Evolutionary conservation across 2,888 invertebrate genomes (phyloP), one percentile per base, ranked within the genome.

Genomic region (Drosophila kanekoi): DNA sequence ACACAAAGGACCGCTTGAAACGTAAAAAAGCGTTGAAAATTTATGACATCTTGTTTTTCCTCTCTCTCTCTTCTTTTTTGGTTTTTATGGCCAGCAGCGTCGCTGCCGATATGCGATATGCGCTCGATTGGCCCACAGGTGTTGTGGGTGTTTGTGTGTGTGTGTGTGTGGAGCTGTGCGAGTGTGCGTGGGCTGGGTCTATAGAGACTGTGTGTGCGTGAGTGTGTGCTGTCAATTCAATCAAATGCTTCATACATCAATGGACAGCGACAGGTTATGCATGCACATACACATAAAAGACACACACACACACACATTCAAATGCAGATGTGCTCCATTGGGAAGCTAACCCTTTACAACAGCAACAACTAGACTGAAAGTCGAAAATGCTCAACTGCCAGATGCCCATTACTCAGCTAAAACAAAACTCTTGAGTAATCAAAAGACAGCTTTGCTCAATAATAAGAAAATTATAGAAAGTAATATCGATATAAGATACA

Each of bases 181-280:
- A 28, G 28, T 28, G 14, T n/a, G 3, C 3, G 9, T 23, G 9
- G 9, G 37, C 11, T 28, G 10, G 9, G 33, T 28, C 45, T 45
- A 14, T 44, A 54, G 18, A 14, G 54, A 54, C 33, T 47, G 52
- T 53, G 54, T 38, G 62, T 11, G 48, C 9, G 57, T 48, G n/a
- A 53, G 16, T 53, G 60, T 59, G 65, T 47, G 69, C 87, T 87
- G 86, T 86, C 86, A 86, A 87, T 86, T 87, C 89, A 86, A 86
- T 86, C 89, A 87, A 89, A 85, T 82, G 88, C 74, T 89, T 89
- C 86, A 86, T 86, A 87, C 88, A 89, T 86, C 86, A 86, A 87
- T 81, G 80, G 74, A 54, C 73, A 84, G 70, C 68, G 67, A 70
- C 76, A 67, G 66, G 66, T 57, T 44, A 67, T 72, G 77, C 58